A percentile compares a stretch with the other conserved stretches of the same genome.
These are phyloP conservation scores for Leucophenga maculata DNA, from an alignment of 2,888 invertebrate species.

Conservation along the genomic window DNA sequence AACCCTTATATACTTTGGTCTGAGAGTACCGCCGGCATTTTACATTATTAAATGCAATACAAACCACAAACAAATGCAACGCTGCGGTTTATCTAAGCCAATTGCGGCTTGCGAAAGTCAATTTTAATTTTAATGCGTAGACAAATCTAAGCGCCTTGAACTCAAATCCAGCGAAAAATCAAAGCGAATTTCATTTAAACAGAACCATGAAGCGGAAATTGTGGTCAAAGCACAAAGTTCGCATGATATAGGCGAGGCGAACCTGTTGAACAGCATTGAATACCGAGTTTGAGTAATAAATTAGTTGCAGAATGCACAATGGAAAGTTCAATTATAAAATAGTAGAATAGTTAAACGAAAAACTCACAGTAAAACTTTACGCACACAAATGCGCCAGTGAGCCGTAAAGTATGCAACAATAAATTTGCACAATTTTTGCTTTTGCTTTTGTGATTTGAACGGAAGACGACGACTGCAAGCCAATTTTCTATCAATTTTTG, in stretches of 20 bases:
- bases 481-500: conserved; percentile 61
- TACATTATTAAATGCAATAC: too few relatives aligned
- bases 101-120: too few relatives aligned
- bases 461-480: conserved; percentile 42
- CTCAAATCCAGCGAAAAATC: not conserved
- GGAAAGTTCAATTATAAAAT: not conserved
- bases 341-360: not conserved
- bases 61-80: too few relatives aligned
- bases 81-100: too few relatives aligned
- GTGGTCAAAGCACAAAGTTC: not conserved
- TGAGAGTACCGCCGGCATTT: too few relatives aligned
- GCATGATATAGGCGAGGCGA: not conserved
- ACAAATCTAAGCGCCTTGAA: too few relatives aligned
- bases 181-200: not conserved
- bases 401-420: conserved; percentile 65
- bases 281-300: conserved; percentile 1
- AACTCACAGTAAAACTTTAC: not conserved
- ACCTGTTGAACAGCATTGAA: not conserved
- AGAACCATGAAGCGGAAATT: not conserved
- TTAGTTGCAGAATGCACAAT: conserved; percentile 2
- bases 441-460: conserved; percentile 39
- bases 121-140: too few relatives aligned
- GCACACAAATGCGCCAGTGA: conserved; percentile 43
- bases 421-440: conserved; percentile 49
- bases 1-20: too few relatives aligned